Evolutionary conservation across 2,888 invertebrate genomes (phyloP).

Genomic region (Meganola albula): DNA sequence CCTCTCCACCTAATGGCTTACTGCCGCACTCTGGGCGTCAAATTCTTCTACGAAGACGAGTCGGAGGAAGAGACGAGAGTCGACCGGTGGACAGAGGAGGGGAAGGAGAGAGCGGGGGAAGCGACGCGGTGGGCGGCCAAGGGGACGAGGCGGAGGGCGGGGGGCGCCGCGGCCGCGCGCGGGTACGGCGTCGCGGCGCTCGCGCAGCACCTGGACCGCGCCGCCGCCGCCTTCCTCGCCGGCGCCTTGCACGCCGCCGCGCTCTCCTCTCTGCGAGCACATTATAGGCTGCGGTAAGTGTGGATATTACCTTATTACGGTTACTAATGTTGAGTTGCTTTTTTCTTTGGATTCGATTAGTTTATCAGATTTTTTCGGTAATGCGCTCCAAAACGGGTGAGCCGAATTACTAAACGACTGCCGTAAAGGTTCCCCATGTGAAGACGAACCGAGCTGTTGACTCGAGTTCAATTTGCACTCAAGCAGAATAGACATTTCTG

Average conservation of each 20-base stretch:
- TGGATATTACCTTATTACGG: too few species aligned
- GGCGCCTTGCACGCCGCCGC: slow-evolving; percentile 89
- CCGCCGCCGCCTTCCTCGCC: slow-evolving; percentile 89
- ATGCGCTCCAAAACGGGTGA: too few species aligned
- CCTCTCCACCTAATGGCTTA: slow-evolving; percentile 84
- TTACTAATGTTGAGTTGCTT: too few species aligned
- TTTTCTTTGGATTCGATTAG: too few species aligned
- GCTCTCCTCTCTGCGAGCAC: slow-evolving; percentile 86
- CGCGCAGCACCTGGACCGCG: slow-evolving; percentile 91
- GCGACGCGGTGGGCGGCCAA: slow-evolving; percentile 82
- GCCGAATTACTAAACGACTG: too few species aligned
- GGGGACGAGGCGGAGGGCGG: slow-evolving; percentile 84
- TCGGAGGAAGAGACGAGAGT: slow-evolving; percentile 58
- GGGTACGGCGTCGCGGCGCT: slow-evolving; percentile 92
- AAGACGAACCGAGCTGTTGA: too few species aligned
- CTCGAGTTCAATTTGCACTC: too few species aligned
- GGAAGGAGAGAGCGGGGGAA: slow-evolving; percentile 83
- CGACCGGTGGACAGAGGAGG: slow-evolving; percentile 86
- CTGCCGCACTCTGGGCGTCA: slow-evolving; percentile 83
- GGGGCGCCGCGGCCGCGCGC: slow-evolving; percentile 84
- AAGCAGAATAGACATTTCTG: too few species aligned
- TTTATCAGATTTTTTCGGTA: too few species aligned
- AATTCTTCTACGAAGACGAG: slow-evolving; percentile 86
- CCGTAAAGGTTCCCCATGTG: too few species aligned
- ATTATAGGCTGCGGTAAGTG: slow-evolving; percentile 84